Conservation (phyloP, 2,113 vertebrate genomes). For the Lampris megalopsis region DNA sequence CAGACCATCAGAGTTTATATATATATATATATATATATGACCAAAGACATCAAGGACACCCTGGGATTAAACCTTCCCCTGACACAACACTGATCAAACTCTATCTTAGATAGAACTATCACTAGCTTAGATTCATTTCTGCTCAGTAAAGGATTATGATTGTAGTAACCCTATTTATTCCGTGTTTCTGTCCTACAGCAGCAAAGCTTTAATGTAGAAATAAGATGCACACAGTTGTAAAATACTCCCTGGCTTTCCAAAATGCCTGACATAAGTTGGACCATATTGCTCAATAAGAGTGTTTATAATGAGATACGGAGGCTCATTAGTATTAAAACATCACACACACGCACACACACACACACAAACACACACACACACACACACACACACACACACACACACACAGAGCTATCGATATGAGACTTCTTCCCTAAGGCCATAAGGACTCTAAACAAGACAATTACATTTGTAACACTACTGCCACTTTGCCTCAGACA, state of each 20-base stretch:
- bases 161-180: not conserved
- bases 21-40: slow-evolving; percentile 42
- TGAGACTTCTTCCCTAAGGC: too few relatives aligned
- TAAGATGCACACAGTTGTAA: not conserved
- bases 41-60: slow-evolving; percentile 39
- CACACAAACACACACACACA: too few relatives aligned
- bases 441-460: too few relatives aligned
- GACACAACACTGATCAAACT: slow-evolving; percentile 50
- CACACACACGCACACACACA: not conserved
- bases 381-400: too few relatives aligned
- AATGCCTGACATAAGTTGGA: too few relatives aligned
- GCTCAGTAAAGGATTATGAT: not conserved
- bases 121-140: not conserved
- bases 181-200: not conserved
- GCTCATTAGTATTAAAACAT: not conserved
- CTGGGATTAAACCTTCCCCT: slow-evolving; percentile 1
- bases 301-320: too few relatives aligned
- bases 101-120: slow-evolving; percentile 6
- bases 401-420: too few relatives aligned
- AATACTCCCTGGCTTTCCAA: not conserved
- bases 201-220: slow-evolving; percentile 6
- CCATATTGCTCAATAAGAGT: too few relatives aligned
- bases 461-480: too few relatives aligned
- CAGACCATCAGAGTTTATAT: not conserved
- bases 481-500: too few relatives aligned